Evolutionary conservation across 2,888 invertebrate genomes (phyloP).

Genomic region (Anagyrus pseudococci): DNA sequence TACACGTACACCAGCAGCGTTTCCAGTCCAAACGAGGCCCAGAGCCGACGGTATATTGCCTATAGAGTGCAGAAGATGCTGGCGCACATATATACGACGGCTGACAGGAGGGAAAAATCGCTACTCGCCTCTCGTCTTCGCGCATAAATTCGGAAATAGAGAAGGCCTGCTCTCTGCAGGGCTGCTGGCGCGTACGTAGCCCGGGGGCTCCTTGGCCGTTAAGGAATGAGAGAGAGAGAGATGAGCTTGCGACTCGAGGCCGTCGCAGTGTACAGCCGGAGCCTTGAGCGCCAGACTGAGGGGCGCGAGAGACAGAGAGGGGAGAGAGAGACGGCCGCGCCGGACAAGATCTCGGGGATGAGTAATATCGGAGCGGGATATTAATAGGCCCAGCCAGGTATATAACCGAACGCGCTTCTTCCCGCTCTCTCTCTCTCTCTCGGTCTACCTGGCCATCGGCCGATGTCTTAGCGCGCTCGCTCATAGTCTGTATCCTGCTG

Average conservation of each 20-base stretch:
- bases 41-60: too few species aligned
- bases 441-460: neutral
- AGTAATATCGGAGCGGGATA: slow-evolving; percentile 47
- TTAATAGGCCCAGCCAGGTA: slow-evolving; percentile 44
- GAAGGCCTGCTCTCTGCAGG: slow-evolving; percentile 24
- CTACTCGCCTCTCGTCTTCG: too few species aligned
- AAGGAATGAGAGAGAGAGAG: neutral
- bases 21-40: too few species aligned
- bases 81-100: too few species aligned
- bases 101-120: too few species aligned
- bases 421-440: slow-evolving; percentile 29
- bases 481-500: too few species aligned
- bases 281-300: slow-evolving; percentile 23
- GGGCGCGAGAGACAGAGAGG: neutral
- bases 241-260: neutral
- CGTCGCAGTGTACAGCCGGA: neutral
- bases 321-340: neutral
- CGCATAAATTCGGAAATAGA: slow-evolving; percentile 36
- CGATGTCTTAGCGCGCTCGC: too few species aligned
- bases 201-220: slow-evolving; percentile 26
- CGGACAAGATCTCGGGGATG: slow-evolving; percentile 41
- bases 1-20: too few species aligned
- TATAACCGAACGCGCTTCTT: too few species aligned
- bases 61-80: too few species aligned
- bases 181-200: slow-evolving; percentile 7